Conservation (phyloP, 2,888 invertebrate species). For the Apodemia mormo region DNA sequence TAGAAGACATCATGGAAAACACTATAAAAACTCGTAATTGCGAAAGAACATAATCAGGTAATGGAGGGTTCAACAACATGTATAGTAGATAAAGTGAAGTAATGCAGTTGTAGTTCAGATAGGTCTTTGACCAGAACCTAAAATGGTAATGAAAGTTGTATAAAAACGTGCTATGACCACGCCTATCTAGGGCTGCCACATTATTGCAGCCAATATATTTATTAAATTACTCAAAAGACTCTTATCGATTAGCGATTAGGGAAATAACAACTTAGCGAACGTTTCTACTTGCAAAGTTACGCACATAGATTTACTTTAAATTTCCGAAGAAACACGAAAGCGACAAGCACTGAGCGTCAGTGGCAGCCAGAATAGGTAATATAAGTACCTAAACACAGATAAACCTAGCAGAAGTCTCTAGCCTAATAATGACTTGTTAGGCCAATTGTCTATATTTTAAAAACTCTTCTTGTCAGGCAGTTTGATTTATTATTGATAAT, state of each 20-base stretch:
- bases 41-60: not conserved
- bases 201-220: constrained; percentile 5
- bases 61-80: constrained; percentile 1
- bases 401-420: too few relatives aligned
- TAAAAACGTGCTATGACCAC: constrained; percentile 46
- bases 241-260: not conserved
- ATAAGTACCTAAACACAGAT: too few relatives aligned
- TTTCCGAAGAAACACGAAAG: too few relatives aligned
- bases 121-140: constrained; percentile 58
- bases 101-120: constrained; percentile 36
- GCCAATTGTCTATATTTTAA: too few relatives aligned
- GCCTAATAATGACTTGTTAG: too few relatives aligned
- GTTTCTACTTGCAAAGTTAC: too few relatives aligned
- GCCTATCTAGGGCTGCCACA: constrained; percentile 43
- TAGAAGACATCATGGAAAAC: too few relatives aligned
- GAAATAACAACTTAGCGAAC: not conserved
- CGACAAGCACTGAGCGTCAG: too few relatives aligned
- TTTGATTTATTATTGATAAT: too few relatives aligned
- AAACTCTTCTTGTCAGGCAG: too few relatives aligned
- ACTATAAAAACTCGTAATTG: not conserved
- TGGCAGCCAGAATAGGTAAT: too few relatives aligned
- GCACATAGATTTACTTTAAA: too few relatives aligned
- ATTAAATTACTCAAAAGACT: not conserved
- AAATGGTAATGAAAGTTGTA: constrained; percentile 71
- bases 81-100: constrained; percentile 29